phyloP scores from a whole-genome alignment of 2,113 vertebrate genomes.

The Dinomys branickii region DNA sequence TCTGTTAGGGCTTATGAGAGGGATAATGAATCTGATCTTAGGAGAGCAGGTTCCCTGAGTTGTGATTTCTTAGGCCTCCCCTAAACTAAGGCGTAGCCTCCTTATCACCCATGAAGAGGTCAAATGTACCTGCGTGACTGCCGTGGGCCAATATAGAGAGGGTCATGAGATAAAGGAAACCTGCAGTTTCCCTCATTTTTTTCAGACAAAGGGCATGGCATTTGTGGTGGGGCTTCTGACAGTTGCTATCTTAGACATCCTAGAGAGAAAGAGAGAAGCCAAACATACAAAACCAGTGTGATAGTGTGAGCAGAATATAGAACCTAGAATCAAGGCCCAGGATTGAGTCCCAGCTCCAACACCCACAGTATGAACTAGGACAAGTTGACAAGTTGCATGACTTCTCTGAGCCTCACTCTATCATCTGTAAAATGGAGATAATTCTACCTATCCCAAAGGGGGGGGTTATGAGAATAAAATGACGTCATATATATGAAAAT shows the following conservation, averaged over 20 bases:
- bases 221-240: background rate
- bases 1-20: background rate
- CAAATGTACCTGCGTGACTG: background rate
- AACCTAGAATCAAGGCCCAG: background rate
- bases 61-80: background rate
- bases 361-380: background rate
- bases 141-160: background rate
- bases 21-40: background rate
- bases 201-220: background rate
- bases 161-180: background rate
- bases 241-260: background rate
- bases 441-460: background rate
- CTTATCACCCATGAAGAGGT: background rate
- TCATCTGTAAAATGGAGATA: background rate
- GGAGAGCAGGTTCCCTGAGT: background rate
- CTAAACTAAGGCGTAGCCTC: background rate
- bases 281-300: background rate
- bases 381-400: background rate
- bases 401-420: background rate
- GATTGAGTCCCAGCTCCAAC: background rate
- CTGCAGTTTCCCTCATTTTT: background rate
- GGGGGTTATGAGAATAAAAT: background rate
- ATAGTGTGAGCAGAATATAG: background rate
- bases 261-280: slow-evolving; percentile 4
- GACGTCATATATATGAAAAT: background rate